A percentile compares a stretch with the other conserved stretches of the same genome.
These are phyloP conservation scores for Archips crataeganus DNA, from an alignment of 2,888 invertebrate species.

Conservation along the genomic window DNA sequence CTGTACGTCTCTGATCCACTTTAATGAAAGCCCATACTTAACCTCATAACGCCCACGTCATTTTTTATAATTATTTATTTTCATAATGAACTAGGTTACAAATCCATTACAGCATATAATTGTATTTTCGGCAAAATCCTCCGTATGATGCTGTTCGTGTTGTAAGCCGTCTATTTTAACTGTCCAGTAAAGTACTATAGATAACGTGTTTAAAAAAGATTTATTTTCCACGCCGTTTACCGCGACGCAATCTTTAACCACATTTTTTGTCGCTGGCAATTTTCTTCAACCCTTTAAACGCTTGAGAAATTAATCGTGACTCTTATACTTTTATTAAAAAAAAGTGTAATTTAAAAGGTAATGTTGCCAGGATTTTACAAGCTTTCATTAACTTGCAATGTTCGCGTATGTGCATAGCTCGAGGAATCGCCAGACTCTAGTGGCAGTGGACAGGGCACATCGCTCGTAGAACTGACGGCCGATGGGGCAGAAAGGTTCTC, in stretches of 20 bases:
- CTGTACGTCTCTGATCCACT: too few species aligned
- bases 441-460: too few species aligned
- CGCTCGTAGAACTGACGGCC: too few species aligned
- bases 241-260: constrained; percentile 39
- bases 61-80: too few species aligned
- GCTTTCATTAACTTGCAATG: too few species aligned
- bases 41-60: too few species aligned
- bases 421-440: too few species aligned
- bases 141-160: neutral
- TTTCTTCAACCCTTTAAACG: constrained; percentile 40
- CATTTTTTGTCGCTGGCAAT: constrained; percentile 33
- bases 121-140: neutral
- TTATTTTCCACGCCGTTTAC: constrained; percentile 20
- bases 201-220: constrained; percentile 42
- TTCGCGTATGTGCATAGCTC: too few species aligned
- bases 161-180: neutral
- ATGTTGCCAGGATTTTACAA: too few species aligned
- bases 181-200: constrained; percentile 25
- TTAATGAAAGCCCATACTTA: too few species aligned
- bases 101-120: neutral
- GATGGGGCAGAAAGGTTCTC: too few species aligned
- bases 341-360: neutral
- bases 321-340: constrained; percentile 25
- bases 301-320: constrained; percentile 37
- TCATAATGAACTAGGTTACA: too few species aligned